Base-by-base conservation (phyloP, 2,113 vertebrate species). In the Salminus brasiliensis region DNA sequence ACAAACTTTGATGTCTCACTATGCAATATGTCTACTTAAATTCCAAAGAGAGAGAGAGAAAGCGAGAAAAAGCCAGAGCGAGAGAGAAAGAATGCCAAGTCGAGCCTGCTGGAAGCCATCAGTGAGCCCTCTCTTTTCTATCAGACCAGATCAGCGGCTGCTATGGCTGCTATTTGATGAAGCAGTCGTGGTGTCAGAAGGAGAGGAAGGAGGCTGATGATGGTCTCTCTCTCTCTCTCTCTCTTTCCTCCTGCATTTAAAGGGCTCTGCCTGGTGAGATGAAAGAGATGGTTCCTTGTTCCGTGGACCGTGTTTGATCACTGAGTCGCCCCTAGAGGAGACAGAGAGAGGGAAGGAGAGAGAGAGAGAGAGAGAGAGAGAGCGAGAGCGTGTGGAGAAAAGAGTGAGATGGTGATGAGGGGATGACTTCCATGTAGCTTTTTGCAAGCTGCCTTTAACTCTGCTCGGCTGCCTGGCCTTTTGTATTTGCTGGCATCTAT, bases 121-220 rank as follows among this genome's bases (percentile, higher is more conserved):
- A 49, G 36, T 29, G 29, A 52, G 52, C 66, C 32, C 43, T 72
- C 66, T 77, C 69, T 74, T 82, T 78, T 49, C 47, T 49, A 49
- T 49, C 52, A 57, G 43, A 72, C 16, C 29, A 63, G 47, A 75
- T 36, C 39, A 81, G 63, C 32, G 55, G 72, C 74, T 78, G 52
- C 75, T 65, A 76, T 77, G 69, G 81, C 83, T 79, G 76, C 83
- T 80, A 78, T 81, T 81, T 87, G 76, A 90, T 80, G 78, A 86
- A 85, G 82, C 84, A 83, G 85, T 84, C 75, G 84, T 88, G 41
- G 10, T 45, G 41, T 62, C 52, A 53, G 43, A 41, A 39, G 76
- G 43, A 29, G n/a, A 39, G 57, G 47, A 21, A 72, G 47, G 25
- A 25, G 39, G 16, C 45, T 30, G 41, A 47, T 60, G 30, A 45